Conservation (phyloP, 2,888 invertebrate species). For the Agrenia bidenticulata region DNA sequence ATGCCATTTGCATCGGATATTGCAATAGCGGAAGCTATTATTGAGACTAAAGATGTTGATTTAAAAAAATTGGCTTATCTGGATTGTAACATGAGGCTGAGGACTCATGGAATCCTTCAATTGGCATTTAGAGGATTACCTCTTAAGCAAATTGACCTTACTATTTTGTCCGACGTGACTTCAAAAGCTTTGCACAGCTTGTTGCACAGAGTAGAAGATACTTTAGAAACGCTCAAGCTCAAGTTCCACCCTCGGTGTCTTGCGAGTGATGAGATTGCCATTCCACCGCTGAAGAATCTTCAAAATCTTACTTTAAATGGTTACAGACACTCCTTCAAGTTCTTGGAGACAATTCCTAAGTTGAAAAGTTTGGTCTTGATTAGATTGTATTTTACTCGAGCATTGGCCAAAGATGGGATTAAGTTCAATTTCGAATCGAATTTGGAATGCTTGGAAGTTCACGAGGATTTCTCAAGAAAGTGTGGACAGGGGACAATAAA, state of each 20-base stretch:
- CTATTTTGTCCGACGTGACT: slow-evolving; percentile 41
- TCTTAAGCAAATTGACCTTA: slow-evolving; percentile 38
- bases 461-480: slow-evolving; percentile 36
- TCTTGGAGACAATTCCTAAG: slow-evolving; percentile 34
- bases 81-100: slow-evolving; percentile 40
- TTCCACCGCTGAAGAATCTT: slow-evolving; percentile 33
- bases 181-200: slow-evolving; percentile 29
- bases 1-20: slow-evolving; percentile 42
- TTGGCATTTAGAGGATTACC: slow-evolving; percentile 33
- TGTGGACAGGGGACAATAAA: slow-evolving; percentile 22
- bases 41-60: slow-evolving; percentile 36
- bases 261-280: slow-evolving; percentile 27
- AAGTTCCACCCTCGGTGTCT: slow-evolving; percentile 42
- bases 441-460: slow-evolving; percentile 35
- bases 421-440: slow-evolving; percentile 21
- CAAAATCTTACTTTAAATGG: slow-evolving; percentile 37
- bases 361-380: slow-evolving; percentile 31
- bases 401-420: slow-evolving; percentile 32
- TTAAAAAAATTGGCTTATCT: slow-evolving; percentile 33
- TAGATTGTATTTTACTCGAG: slow-evolving; percentile 35
- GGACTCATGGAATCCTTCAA: slow-evolving; percentile 28
- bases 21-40: slow-evolving; percentile 37
- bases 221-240: slow-evolving; percentile 36
- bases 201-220: slow-evolving; percentile 26
- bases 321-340: slow-evolving; percentile 39